Evolutionary conservation across 2,888 invertebrate species (phyloP).

Genomic region (Adelognathus sp.): DNA sequence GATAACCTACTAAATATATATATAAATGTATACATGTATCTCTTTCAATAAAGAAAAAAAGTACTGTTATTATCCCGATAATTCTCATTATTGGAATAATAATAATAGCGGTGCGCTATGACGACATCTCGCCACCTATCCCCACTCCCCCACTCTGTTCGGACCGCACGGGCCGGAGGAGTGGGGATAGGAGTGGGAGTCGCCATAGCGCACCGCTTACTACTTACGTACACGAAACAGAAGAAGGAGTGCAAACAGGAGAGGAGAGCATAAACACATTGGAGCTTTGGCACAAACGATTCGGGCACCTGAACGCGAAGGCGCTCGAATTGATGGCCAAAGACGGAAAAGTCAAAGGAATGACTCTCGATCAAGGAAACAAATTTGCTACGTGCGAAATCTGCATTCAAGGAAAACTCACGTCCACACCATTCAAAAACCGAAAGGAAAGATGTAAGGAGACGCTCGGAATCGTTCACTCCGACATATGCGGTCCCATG

Average conservation of each 20-base stretch:
- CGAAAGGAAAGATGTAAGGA: constrained; percentile 7
- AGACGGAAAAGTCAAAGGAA: constrained; percentile 7
- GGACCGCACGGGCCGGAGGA: background rate
- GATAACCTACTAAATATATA: background rate
- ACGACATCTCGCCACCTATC: background rate
- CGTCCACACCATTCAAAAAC: constrained; percentile 28
- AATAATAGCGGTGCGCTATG: too few species aligned
- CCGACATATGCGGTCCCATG: constrained; percentile 62
- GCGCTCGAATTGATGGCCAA: background rate
- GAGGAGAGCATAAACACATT: background rate
- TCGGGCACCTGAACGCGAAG: constrained; percentile 29
- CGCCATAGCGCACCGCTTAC: too few species aligned
- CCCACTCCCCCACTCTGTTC: background rate
- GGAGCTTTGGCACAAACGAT: constrained; percentile 7
- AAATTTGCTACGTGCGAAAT: constrained; percentile 10
- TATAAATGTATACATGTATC: too few species aligned
- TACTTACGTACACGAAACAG: constrained; percentile 1
- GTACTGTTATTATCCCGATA: too few species aligned
- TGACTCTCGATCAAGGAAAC: background rate
- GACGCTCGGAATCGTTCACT: constrained; percentile 60
- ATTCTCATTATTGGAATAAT: too few species aligned
- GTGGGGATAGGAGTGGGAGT: too few species aligned
- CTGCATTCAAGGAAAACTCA: constrained; percentile 44
- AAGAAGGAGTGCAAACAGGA: background rate
- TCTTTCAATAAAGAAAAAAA: too few species aligned